These are phyloP conservation scores for Siniperca obscura DNA, from an alignment of 2,797 vertebrate genomes.

Conservation along the genomic window DNA sequence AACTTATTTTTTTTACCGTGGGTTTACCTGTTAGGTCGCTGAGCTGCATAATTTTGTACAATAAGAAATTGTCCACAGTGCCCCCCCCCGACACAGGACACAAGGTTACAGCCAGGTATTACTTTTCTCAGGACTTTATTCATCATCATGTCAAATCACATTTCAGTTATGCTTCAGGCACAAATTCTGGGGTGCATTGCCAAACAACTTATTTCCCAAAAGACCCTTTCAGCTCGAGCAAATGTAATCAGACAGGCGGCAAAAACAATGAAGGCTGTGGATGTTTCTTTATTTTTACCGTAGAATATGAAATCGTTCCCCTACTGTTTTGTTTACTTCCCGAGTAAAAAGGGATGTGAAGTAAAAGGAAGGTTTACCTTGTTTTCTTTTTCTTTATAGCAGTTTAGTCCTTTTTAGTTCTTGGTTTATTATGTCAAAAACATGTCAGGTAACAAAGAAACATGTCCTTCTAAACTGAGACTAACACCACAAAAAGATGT, in stretches of 20 bases:
- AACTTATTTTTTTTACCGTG: neutral
- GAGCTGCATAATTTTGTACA: neutral
- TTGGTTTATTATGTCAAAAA: neutral
- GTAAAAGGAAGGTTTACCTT: neutral
- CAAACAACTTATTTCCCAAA: constrained; percentile 34
- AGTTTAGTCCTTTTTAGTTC: neutral
- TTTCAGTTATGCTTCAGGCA: constrained; percentile 15
- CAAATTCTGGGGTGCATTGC: neutral
- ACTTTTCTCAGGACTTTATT: constrained; percentile 30
- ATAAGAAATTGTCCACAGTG: neutral
- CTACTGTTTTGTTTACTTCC: neutral
- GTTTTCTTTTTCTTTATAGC: neutral
- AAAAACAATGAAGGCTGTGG: neutral
- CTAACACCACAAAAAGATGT: too few species aligned
- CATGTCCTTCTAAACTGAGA: too few species aligned
- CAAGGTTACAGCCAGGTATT: constrained; percentile 2
- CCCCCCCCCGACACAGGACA: neutral
- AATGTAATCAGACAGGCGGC: constrained; percentile 34
- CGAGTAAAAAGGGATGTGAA: neutral
- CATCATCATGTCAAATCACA: constrained; percentile 36
- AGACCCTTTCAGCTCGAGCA: constrained; percentile 16
- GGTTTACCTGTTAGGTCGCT: constrained; percentile 17
- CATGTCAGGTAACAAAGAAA: neutral
- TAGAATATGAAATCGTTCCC: constrained; percentile 7
- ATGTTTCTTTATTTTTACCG: neutral